These are phyloP conservation scores for Sycophaga agraensis DNA, from an alignment of 1,140 invertebrate genomes.

Conservation along the genomic window DNA sequence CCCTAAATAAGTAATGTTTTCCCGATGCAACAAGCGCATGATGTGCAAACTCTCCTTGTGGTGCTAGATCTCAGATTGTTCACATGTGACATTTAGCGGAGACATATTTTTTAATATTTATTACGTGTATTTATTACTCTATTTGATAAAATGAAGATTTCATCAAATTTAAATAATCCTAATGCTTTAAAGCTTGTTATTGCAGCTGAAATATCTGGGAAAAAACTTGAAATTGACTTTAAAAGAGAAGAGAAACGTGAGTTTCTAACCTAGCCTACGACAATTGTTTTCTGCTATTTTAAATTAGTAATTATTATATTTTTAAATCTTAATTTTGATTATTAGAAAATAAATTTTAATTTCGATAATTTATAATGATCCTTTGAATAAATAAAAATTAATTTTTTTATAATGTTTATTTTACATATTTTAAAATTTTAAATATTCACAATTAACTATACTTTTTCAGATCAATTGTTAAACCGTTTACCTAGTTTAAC, in stretches of 20 bases:
- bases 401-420: no score
- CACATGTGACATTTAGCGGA: no score
- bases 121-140: slow-evolving; percentile 50
- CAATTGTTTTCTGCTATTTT: slow-evolving; percentile 7
- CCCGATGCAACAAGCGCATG: no score
- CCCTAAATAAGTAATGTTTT: no score
- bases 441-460: slow-evolving; percentile 14
- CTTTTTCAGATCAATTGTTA: slow-evolving; percentile 42
- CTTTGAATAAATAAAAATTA: no score
- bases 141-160: slow-evolving; percentile 62
- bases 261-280: slow-evolving; percentile 36
- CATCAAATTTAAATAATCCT: slow-evolving; percentile 72
- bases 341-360: no score
- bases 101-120: slow-evolving; percentile 51
- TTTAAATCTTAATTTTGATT: no score
- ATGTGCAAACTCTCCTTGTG: no score
- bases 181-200: slow-evolving; percentile 70
- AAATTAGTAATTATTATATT: no score
- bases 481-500: slow-evolving; percentile 58
- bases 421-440: not conserved
- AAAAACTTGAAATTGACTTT: not conserved
- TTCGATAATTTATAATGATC: no score
- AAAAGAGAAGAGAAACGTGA: slow-evolving; percentile 19
- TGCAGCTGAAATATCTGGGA: slow-evolving; percentile 62
- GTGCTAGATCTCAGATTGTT: no score